Conservation (phyloP, 2,113 vertebrate genomes). For the Anser cygnoides region DNA sequence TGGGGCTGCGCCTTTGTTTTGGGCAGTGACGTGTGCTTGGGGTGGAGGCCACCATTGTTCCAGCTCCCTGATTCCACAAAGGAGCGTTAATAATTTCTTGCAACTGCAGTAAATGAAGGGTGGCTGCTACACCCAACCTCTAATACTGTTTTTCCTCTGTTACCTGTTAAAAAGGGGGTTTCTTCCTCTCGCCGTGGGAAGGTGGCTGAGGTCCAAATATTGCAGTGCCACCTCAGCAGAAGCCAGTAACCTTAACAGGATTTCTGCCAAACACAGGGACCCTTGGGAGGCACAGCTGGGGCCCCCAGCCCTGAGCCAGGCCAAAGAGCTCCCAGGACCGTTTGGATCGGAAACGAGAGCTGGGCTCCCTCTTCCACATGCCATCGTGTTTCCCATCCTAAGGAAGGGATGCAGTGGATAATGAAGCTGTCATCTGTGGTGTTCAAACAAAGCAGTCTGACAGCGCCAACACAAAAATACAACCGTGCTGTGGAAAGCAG, state of each 20-base stretch:
- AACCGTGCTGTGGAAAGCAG: neutral
- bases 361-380: neutral
- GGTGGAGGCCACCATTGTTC: slow-evolving; percentile 61
- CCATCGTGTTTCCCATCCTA: neutral
- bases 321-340: neutral
- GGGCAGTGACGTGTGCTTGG: slow-evolving; percentile 45
- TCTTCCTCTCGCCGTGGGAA: neutral
- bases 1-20: slow-evolving; percentile 41
- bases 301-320: neutral
- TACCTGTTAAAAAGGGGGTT: neutral
- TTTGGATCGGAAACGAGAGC: neutral
- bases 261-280: neutral
- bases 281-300: neutral
- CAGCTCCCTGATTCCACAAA: slow-evolving; percentile 48
- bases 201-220: neutral
- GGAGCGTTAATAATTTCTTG: slow-evolving; percentile 39
- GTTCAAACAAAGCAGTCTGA: neutral
- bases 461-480: neutral
- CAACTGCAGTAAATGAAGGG: slow-evolving; percentile 17
- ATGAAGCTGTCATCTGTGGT: neutral
- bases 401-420: neutral
- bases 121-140: slow-evolving; percentile 18
- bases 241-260: neutral
- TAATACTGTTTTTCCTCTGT: neutral
- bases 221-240: neutral